Conservation (phyloP, 2,797 vertebrate genomes). For the Gymnodraco acuticeps region DNA sequence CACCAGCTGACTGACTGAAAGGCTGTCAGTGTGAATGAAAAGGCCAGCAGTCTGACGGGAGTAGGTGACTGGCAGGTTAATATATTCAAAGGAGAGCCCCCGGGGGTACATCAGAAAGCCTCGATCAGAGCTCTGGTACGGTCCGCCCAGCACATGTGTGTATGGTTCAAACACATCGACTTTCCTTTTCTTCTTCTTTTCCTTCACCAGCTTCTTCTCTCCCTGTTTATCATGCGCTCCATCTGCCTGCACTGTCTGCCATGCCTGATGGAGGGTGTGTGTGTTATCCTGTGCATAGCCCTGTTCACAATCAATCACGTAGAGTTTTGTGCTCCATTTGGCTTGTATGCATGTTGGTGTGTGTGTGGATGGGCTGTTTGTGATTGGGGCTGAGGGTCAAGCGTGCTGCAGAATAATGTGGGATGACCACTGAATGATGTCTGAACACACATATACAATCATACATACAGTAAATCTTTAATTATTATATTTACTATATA, state of each 20-base stretch:
- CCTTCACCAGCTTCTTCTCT: constrained; percentile 62
- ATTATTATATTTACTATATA: constrained; percentile 13
- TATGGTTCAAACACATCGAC: constrained; percentile 52
- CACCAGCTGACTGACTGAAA: constrained; percentile 26
- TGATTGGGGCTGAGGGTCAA: constrained; percentile 53
- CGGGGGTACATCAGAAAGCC: constrained; percentile 42
- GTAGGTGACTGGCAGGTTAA: constrained; percentile 24
- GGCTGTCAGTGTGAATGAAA: constrained; percentile 25
- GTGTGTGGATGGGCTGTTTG: constrained; percentile 31
- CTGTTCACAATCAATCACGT: constrained; percentile 60
- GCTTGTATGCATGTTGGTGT: constrained; percentile 5
- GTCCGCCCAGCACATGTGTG: constrained; percentile 55
- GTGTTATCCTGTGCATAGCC: constrained; percentile 58
- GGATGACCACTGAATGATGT: constrained; percentile 77
- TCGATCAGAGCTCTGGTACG: constrained; percentile 36
- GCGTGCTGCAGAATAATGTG: constrained; percentile 81
- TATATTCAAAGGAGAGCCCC: constrained; percentile 33
- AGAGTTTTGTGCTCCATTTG: constrained; percentile 45
- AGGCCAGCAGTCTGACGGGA: constrained; percentile 5
- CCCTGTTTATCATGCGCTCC: constrained; percentile 67
- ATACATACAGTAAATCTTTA: constrained; percentile 1
- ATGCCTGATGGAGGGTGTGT: constrained; percentile 64
- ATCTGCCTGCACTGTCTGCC: constrained; percentile 68
- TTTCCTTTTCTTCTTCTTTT: constrained; percentile 67
- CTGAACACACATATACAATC: constrained; percentile 49